Evolutionary conservation across 2,888 invertebrate species (phyloP), one percentile per base, ranked within the genome.

Genomic region (Prosapia bicincta): DNA sequence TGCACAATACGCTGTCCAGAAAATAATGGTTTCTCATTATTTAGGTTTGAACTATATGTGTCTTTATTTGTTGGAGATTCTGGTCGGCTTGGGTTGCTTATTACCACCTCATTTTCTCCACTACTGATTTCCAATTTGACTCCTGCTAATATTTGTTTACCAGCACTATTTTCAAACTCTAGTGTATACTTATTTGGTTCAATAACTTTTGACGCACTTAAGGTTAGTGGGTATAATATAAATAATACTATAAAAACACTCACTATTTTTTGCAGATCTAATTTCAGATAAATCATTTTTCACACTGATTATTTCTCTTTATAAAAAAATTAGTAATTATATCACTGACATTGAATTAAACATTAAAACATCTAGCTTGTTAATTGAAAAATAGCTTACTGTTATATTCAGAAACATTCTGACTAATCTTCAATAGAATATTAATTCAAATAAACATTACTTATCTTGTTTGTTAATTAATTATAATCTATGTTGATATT

Each of bases 1-100:
- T 88, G 88, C 32, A 88, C 86, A 54, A 54, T 54, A 54, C 54
- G 54, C n/a, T 54, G 20, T 20, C 54, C 54, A 54, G 54, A 54
- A 54, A 54, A 54, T 54, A 9, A 20, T 20, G 1, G 3, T 54
- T 54, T 54, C 30, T 30, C 30, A 5, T 9, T 30, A 9, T 30
- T 9, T 9, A 6, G 6, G 9, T 30, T 9, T 30, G 30, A 5
- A 9, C 9, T 30, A 30, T n/a, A n/a, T n/a, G 30, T 30, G 30
- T 30, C 30, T 1, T 9, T 9, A 38, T 38, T 38, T 13, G 15
- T 9, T 2, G 6, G 6, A 13, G 38, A 15, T 54, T 54, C 54
- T 20, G n/a, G 20, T 20, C 20, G 54, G 13, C 38, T 38, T 38
- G 7, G 38, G 13, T 13, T 38, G 9, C 20, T 54, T 20, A 1